Base-by-base conservation (phyloP, 2,888 invertebrate species). In the Ophion ventricosus region DNA sequence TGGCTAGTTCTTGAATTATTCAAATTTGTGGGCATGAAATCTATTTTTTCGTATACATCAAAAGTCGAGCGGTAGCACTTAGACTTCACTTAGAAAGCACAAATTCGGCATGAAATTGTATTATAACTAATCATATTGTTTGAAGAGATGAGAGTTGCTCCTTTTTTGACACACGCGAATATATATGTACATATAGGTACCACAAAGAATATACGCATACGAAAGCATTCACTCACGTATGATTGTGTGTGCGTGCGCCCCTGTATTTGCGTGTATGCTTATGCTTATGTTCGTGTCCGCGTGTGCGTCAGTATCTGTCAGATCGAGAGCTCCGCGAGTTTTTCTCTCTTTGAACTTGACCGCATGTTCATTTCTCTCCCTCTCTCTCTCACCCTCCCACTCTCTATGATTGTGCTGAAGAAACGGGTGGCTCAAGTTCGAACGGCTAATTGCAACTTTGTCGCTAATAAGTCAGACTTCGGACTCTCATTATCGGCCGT, bases 401-500 rank as follows among this genome's bases (percentile, higher is more conserved):
- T 40, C 35, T 57, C 49, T 35, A 20, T 54, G 20, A 78, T 77
- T 78, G 67, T 78, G 56, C 54, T 40, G 43, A 26, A 10, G 17
- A 56, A 74, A 54, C 57, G 20, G 56, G 69, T 35, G 69, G 63
- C 67, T 64, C 35, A 70, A 80, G 78, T 77, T 29, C 74, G 59
- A 43, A 64, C 56, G 80, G 66, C 85, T 87, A 84, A 87, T 86
- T 84, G 75, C 82, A 69, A 85, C 72, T 85, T 83, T 70, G 69
- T 79, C 73, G 73, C 76, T 83, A 85, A 86, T 86, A 85, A 75
- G 79, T 61, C 25, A 80, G 75, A 56, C 72, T 59, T 20, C 17
- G 59, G 59, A 54, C 77, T 67, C 63, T 57, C 64, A 35, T 43
- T 35, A 29, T 66, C 35, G 35, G 23, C 14, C 54, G n/a, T 26